Conservation (phyloP, 2,113 vertebrate genomes). For the Leptocoma aspasia region DNA sequence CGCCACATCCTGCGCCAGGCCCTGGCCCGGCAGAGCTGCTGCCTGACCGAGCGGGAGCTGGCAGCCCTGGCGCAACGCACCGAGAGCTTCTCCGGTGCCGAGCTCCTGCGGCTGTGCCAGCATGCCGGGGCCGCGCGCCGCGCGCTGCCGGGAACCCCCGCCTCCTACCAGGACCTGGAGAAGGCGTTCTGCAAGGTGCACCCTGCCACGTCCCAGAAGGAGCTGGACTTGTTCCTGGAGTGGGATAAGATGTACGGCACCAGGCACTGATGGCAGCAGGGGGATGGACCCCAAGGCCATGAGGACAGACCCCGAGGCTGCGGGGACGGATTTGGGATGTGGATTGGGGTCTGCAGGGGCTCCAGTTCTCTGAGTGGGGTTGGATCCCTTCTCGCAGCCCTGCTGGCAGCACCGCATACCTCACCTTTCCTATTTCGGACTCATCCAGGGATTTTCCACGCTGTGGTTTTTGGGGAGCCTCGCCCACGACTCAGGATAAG, state of each 20-base stretch:
- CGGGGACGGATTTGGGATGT: accelerated
- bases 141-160: slow-evolving; percentile 63
- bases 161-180: slow-evolving; percentile 91
- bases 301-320: neutral
- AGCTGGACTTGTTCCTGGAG: slow-evolving; percentile 88
- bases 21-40: slow-evolving; percentile 82
- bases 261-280: slow-evolving; percentile 50
- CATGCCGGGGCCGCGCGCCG: slow-evolving; percentile 77
- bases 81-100: slow-evolving; percentile 85
- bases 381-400: accelerated
- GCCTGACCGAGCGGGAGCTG: slow-evolving; percentile 87
- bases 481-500: slow-evolving; percentile 61
- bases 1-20: slow-evolving; percentile 86
- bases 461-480: neutral
- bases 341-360: neutral
- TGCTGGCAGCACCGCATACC: accelerated
- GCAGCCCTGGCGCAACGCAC: slow-evolving; percentile 84
- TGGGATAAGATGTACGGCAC: slow-evolving; percentile 92
- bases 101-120: slow-evolving; percentile 89
- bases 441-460: neutral
- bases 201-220: slow-evolving; percentile 84
- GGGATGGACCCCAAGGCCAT: neutral
- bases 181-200: slow-evolving; percentile 89
- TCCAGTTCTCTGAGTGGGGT: accelerated
- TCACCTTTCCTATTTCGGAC: accelerated